Conservation (phyloP, 2,888 invertebrate species). For the Pherbina coryleti region DNA sequence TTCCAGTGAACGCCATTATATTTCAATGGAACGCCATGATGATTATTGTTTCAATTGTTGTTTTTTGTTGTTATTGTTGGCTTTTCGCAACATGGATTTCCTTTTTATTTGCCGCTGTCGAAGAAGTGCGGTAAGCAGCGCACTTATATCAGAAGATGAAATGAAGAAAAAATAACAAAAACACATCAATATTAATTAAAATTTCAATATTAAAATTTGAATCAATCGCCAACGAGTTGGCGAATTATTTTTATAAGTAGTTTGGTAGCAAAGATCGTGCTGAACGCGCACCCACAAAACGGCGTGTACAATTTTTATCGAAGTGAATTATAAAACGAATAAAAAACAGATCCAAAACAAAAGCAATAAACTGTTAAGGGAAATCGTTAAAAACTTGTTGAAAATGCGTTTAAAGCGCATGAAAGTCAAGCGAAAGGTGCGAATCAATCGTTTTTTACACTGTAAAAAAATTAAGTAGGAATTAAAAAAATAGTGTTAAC, state of each 20-base stretch:
- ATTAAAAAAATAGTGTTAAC: too few species aligned
- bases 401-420: constrained; percentile 34
- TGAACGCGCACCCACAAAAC: not conserved
- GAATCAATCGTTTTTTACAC: not conserved
- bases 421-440: constrained; percentile 30
- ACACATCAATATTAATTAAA: not conserved
- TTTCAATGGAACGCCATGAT: too few species aligned
- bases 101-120: not conserved
- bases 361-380: not conserved
- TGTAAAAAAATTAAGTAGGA: not conserved
- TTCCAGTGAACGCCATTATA: not conserved
- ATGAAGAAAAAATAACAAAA: not conserved
- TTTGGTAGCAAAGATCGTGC: constrained; percentile 13
- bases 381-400: not conserved
- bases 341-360: not conserved
- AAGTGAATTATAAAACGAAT: not conserved
- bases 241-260: constrained; percentile 24
- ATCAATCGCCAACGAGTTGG: not conserved
- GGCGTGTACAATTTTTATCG: not conserved
- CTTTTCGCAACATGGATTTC: not conserved
- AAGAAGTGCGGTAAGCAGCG: too few species aligned
- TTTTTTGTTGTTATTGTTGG: not conserved
- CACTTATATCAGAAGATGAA: too few species aligned
- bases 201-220: not conserved
- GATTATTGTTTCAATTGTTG: not conserved